phyloP scores from a whole-genome alignment of 2,113 vertebrate species.

The Phalacrocorax brasilianus region DNA sequence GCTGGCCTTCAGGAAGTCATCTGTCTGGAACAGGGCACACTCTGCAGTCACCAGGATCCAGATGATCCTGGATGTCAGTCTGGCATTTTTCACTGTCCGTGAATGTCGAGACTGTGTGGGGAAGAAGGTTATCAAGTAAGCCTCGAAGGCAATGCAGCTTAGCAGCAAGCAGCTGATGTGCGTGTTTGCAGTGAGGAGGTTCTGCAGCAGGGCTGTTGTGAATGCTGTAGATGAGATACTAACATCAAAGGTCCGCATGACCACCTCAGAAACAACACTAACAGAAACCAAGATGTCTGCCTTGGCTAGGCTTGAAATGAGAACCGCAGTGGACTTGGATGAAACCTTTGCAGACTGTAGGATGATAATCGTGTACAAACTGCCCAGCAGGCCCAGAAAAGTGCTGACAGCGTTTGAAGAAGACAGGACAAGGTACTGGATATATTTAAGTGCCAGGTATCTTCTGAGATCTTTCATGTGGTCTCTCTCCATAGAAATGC shows the following conservation, averaged over 20 bases:
- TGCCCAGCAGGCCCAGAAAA: conserved; percentile 72
- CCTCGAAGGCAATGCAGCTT: conserved; percentile 78
- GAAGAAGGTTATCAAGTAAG: conserved; percentile 73
- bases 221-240: background rate
- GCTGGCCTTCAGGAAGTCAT: background rate
- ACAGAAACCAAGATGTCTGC: conserved; percentile 64
- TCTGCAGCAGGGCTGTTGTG: conserved; percentile 1
- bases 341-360: conserved; percentile 75
- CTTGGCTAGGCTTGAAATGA: conserved; percentile 76
- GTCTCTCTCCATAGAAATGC: conserved; percentile 46
- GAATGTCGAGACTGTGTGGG: conserved; percentile 64
- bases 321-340: conserved; percentile 75
- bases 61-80: conserved; percentile 31
- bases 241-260: background rate
- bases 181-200: conserved; percentile 70
- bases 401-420: conserved; percentile 49
- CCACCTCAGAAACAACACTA: background rate
- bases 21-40: conserved; percentile 37
- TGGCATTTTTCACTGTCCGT: conserved; percentile 70
- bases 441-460: conserved; percentile 78
- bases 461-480: conserved; percentile 72
- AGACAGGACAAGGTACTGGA: conserved; percentile 77
- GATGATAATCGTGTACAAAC: conserved; percentile 49
- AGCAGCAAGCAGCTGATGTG: conserved; percentile 76
- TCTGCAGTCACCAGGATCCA: conserved; percentile 68